Conservation (phyloP, 92 coral and sea anemone species). For the Umimayanthus kanabou region DNA sequence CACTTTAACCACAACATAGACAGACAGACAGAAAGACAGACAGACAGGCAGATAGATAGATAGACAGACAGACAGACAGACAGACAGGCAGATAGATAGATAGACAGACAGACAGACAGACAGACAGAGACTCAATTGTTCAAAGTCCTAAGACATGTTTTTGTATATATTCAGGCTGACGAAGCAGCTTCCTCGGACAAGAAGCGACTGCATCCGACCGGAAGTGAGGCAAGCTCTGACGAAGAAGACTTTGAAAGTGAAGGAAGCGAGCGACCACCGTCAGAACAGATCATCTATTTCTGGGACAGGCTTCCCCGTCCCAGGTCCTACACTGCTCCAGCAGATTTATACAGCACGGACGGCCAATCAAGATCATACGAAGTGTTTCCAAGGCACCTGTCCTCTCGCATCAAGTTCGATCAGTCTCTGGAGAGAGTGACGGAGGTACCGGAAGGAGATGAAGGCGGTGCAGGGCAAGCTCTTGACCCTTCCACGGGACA, state of each 20-base stretch:
- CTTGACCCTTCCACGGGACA: neutral
- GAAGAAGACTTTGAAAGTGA: neutral
- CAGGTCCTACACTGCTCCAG: conserved; percentile 20
- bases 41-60: no score
- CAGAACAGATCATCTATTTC: conserved; percentile 27
- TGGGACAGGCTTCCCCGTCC: conserved; percentile 17
- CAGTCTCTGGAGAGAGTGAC: conserved; percentile 26
- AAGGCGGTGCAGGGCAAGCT: neutral
- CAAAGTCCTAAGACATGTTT: neutral
- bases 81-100: neutral
- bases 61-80: neutral
- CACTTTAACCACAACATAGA: no score
- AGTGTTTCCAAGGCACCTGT: conserved; percentile 19
- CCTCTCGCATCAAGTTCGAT: conserved; percentile 5
- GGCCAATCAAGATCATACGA: conserved; percentile 24
- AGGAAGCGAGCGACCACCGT: neutral
- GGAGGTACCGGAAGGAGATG: conserved; percentile 16
- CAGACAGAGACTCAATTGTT: neutral
- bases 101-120: neutral
- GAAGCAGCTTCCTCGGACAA: neutral
- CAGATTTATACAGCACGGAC: neutral
- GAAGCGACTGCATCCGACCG: neutral
- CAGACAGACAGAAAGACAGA: no score
- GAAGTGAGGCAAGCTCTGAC: conserved; percentile 19
- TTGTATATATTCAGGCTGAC: conserved; percentile 2